Percentiles rank a stretch among this genome's conserved stretches.
These are phyloP conservation scores for Phylloscopus whistleri DNA, from an alignment of 2,113 vertebrate species.

Conservation along the genomic window DNA sequence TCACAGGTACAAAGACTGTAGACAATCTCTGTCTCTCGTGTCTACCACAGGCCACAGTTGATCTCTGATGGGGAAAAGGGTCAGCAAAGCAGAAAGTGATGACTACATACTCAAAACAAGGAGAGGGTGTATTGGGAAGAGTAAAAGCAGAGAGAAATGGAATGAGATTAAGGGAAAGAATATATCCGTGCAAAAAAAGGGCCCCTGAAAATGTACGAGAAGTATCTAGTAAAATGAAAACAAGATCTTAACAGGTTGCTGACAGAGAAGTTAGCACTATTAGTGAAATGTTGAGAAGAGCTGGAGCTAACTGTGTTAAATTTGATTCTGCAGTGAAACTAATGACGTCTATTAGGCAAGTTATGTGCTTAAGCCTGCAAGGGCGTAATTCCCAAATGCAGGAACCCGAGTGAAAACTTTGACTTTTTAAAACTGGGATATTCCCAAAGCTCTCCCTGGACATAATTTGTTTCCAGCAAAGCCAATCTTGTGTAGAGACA, in stretches of 20 bases:
- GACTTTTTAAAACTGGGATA: neutral
- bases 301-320: neutral
- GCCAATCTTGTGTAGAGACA: neutral
- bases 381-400: neutral
- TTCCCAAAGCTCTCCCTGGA: neutral
- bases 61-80: neutral
- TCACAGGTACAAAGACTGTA: neutral
- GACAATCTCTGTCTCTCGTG: neutral
- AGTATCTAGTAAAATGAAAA: neutral
- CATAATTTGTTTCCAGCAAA: neutral
- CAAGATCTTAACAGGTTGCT: neutral
- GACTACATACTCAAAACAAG: neutral
- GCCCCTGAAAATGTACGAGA: neutral
- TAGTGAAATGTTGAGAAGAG: neutral
- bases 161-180: neutral
- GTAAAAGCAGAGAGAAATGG: neutral
- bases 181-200: neutral
- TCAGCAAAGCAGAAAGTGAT: neutral
- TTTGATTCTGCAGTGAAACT: neutral
- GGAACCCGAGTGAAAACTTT: accelerated
- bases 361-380: neutral
- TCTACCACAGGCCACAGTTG: neutral
- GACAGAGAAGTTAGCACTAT: neutral
- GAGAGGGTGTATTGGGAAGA: neutral
- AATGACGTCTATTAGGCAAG: neutral